These are phyloP conservation scores for Falcaria lacertinaria DNA, from an alignment of 2,888 invertebrate genomes.

Conservation along the genomic window DNA sequence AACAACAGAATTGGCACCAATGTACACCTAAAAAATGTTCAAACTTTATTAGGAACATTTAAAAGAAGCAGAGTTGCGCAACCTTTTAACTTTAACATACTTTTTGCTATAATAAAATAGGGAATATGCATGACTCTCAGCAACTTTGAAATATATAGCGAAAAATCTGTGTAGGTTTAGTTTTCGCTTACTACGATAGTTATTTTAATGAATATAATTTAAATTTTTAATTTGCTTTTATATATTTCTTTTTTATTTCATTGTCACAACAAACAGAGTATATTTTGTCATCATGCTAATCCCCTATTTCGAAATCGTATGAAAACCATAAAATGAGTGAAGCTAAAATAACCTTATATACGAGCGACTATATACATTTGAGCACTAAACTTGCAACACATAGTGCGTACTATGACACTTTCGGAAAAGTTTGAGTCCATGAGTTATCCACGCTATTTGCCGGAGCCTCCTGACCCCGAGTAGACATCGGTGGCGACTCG, in stretches of 20 bases:
- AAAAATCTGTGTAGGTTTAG: too few species aligned
- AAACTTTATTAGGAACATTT: conserved; percentile 7
- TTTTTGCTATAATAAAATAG: neutral
- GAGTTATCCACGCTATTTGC: conserved; percentile 31
- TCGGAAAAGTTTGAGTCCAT: conserved; percentile 69
- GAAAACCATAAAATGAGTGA: neutral
- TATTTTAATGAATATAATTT: too few species aligned
- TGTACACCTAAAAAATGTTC: conserved; percentile 2
- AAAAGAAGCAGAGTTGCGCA: neutral
- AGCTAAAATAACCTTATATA: neutral
- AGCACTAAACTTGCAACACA: conserved; percentile 63
- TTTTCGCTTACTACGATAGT: too few species aligned
- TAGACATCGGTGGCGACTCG: conserved; percentile 72
- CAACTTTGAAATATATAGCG: too few species aligned
- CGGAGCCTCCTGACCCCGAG: conserved; percentile 65
- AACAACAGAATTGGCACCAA: too few species aligned
- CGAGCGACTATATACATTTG: conserved; percentile 54
- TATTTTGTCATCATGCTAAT: neutral
- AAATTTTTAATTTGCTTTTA: too few species aligned
- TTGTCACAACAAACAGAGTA: too few species aligned
- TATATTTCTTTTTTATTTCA: too few species aligned
- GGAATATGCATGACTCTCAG: neutral
- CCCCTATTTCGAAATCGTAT: neutral
- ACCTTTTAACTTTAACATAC: neutral
- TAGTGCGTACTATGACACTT: conserved; percentile 75